Evolutionary conservation across 2,888 invertebrate species (phyloP).

Genomic region (Sarcophaga caerulescens): DNA sequence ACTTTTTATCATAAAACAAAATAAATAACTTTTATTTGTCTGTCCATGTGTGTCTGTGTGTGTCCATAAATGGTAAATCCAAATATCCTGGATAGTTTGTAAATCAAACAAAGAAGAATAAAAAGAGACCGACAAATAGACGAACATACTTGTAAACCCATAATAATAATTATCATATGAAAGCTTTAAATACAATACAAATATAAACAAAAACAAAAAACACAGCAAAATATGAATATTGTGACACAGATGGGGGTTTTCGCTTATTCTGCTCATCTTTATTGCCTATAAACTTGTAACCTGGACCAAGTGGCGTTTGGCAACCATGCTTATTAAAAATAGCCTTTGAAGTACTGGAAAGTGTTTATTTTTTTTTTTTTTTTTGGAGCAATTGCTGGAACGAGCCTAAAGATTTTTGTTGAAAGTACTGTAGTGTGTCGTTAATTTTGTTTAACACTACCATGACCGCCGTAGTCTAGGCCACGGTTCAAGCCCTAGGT

Average conservation of each 20-base stretch:
- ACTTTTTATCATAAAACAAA: slow-evolving; percentile 59
- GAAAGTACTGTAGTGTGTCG: no score
- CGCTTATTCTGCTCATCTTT: no score
- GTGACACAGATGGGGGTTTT: neutral
- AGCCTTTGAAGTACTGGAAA: no score
- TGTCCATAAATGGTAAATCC: slow-evolving; percentile 7
- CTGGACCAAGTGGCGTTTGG: no score
- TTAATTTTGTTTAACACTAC: no score
- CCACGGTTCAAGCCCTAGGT: no score
- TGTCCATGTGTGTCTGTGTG: neutral
- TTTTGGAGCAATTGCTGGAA: no score
- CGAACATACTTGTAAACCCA: neutral
- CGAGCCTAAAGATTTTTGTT: no score
- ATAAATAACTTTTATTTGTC: slow-evolving; percentile 49
- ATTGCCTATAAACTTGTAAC: no score
- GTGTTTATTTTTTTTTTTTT: no score
- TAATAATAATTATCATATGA: slow-evolving; percentile 4
- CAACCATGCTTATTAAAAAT: no score
- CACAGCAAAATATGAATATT: neutral
- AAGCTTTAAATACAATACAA: slow-evolving; percentile 3
- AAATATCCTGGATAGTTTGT: slow-evolving; percentile 2
- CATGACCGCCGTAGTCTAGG: no score
- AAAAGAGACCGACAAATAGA: neutral
- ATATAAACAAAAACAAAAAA: slow-evolving; percentile 2
- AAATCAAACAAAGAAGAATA: neutral